Conservation (phyloP, 92 coral and sea anemone genomes). For the Porites divaricata region DNA sequence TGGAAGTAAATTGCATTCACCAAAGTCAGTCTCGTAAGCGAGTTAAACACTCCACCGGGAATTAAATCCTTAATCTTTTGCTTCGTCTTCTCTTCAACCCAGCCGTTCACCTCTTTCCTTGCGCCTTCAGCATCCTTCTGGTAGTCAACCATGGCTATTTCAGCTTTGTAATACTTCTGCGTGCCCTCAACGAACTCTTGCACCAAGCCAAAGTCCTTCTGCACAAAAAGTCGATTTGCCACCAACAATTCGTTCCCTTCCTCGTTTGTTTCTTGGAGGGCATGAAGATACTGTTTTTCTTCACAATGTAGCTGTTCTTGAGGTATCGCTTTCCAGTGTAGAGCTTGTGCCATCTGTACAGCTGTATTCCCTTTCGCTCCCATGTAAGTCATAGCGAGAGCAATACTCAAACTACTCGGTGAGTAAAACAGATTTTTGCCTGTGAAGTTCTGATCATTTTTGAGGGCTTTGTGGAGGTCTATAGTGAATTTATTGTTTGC, state of each 20-base stretch:
- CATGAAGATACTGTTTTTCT: conserved; percentile 59
- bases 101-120: conserved; percentile 66
- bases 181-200: conserved; percentile 69
- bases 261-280: conserved; percentile 48
- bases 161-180: conserved; percentile 67
- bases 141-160: conserved; percentile 78
- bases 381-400: conserved; percentile 78
- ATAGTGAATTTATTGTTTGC: conserved; percentile 66
- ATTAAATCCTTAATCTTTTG: conserved; percentile 65
- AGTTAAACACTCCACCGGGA: conserved; percentile 44
- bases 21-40: conserved; percentile 64
- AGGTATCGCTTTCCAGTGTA: conserved; percentile 74
- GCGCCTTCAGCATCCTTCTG: conserved; percentile 60
- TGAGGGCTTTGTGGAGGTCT: conserved; percentile 58
- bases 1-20: conserved; percentile 88
- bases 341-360: conserved; percentile 76
- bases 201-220: conserved; percentile 63
- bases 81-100: conserved; percentile 88
- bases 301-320: conserved; percentile 50
- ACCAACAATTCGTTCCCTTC: conserved; percentile 61
- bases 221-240: conserved; percentile 85
- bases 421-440: conserved; percentile 81
- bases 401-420: conserved; percentile 83
- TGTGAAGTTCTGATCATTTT: not conserved
- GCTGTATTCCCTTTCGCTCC: conserved; percentile 76